Base-by-base conservation (phyloP, 2,113 vertebrate species). In the Boulengeromyrus knoepffleri region DNA sequence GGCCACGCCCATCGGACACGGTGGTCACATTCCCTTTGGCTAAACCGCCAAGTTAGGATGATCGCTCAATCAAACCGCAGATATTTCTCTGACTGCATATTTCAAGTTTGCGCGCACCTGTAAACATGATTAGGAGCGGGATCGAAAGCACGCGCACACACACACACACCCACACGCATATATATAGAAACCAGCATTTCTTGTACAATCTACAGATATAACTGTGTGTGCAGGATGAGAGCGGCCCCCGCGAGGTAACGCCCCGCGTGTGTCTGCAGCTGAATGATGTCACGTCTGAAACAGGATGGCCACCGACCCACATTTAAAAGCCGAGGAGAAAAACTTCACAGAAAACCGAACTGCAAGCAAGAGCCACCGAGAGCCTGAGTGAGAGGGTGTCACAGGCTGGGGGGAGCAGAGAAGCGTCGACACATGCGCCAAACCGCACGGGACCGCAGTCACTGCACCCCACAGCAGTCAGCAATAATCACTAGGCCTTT, bases 91-190 rank as follows among this genome's bases (percentile, higher is more conserved):
- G 36, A 88, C 87, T 88, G 36, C 50, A 90, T 56, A 88, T 83
- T 90, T 90, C 90, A 90, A 88, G 90, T 62, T 85, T 90, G 50
- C 49, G 85, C 74, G 24, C n/a, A 46, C 46, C 39, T 88, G 87
- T 88, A 90, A 88, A 88, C 70, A 85, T 80, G 36, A 27, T 53
- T 27, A 21, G 24, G 27, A 31, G n/a, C 42, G 5, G 9, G 36
- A 45, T 66, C 17, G 21, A 66, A 21, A 56, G 24, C 21, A 9
- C 56, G 2, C 56, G 7, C n/a, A 15, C 70, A 12, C 4, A 83
- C 77, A 45, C 74, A 42, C 27, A 53, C 31, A 52, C 13, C 53
- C 53, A 58, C 17, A 24, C 21, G 62, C 3, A 56, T 12, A 39
- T 13, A 66, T 62, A 58, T 45, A 58, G 3, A 42, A 10, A 45